These are phyloP conservation scores for Phoxinus phoxinus DNA, from an alignment of 2,113 vertebrate species.

Conservation along the genomic window DNA sequence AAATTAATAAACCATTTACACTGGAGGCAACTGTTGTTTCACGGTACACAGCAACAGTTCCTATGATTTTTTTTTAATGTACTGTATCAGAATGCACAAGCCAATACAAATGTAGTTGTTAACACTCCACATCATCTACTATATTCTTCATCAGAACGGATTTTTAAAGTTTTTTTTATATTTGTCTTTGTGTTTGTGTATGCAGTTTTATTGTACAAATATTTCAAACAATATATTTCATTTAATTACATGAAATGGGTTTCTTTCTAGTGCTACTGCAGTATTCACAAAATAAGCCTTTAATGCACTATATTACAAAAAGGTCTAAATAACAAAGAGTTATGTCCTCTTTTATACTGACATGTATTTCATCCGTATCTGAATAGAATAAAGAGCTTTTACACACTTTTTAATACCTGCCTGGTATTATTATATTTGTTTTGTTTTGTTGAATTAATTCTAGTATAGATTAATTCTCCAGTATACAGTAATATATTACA, in stretches of 20 bases:
- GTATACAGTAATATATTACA: not conserved
- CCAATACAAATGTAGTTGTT: not conserved
- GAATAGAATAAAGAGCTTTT: slow-evolving; percentile 7
- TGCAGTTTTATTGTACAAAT: not conserved
- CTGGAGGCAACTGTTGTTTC: not conserved
- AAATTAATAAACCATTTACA: not conserved
- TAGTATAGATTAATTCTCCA: not conserved
- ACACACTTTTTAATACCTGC: not conserved
- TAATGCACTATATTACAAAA: not conserved
- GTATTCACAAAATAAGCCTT: not conserved
- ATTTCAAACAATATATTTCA: not conserved
- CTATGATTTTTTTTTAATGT: not conserved
- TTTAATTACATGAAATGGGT: not conserved
- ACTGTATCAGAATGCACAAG: not conserved
- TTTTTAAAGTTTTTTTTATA: slow-evolving; percentile 4
- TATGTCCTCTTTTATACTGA: not conserved
- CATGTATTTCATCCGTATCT: not conserved
- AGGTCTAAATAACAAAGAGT: not conserved
- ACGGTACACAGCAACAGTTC: not conserved
- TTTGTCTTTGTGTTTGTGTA: not conserved
- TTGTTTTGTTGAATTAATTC: not conserved
- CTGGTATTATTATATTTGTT: not conserved
- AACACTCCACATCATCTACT: slow-evolving; percentile 26
- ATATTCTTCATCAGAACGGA: not conserved
- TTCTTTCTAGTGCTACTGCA: not conserved